Evolutionary conservation across 2,797 vertebrate genomes (phyloP).

Genomic region (Odontamblyopus rebecca): DNA sequence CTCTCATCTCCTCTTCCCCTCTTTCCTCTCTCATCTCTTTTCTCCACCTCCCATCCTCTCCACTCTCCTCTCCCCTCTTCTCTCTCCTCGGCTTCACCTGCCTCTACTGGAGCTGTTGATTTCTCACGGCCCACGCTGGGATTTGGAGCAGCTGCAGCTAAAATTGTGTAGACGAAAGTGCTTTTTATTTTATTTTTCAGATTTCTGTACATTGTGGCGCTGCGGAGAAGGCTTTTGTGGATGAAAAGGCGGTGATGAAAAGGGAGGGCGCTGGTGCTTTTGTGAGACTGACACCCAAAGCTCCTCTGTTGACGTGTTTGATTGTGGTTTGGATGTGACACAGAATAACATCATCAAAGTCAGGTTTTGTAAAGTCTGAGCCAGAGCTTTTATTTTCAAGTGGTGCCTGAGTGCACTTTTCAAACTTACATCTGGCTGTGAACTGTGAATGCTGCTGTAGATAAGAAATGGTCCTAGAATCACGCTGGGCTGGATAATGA

Average conservation of each 20-base stretch:
- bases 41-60: background rate
- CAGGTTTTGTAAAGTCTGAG: background rate
- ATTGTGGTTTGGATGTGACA: background rate
- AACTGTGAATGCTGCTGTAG: background rate
- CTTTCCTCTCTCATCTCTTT: too few relatives aligned
- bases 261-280: conserved; percentile 1
- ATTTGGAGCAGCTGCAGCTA: conserved; percentile 48
- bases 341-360: conserved; percentile 2
- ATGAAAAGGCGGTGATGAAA: conserved; percentile 9
- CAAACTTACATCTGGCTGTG: background rate
- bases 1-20: too few relatives aligned
- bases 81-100: conserved; percentile 44
- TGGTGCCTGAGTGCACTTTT: background rate
- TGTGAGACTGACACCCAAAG: background rate
- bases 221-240: conserved; percentile 6
- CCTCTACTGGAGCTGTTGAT: conserved; percentile 46
- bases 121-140: conserved; percentile 33
- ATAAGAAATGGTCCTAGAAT: background rate
- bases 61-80: background rate
- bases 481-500: background rate
- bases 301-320: conserved; percentile 1
- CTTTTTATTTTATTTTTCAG: conserved; percentile 9
- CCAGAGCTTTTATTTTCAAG: background rate
- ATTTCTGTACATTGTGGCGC: background rate
- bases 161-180: conserved; percentile 30